Evolutionary conservation across 2,797 vertebrate genomes (phyloP).

Genomic region (Morus bassanus): DNA sequence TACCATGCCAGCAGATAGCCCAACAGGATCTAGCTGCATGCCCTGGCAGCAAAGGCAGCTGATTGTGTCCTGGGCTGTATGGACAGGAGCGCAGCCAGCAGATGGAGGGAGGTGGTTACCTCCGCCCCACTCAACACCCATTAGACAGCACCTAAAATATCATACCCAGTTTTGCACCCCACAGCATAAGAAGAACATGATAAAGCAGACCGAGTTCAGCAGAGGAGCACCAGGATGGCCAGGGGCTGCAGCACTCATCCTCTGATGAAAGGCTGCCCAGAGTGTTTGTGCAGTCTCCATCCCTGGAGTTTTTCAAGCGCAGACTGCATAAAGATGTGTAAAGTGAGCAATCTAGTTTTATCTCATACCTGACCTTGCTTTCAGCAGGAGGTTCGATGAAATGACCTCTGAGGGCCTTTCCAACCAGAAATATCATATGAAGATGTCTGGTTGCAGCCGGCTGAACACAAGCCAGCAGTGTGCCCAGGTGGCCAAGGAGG

Average conservation of each 20-base stretch:
- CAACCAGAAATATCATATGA: neutral
- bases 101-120: neutral
- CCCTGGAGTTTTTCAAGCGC: neutral
- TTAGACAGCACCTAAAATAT: neutral
- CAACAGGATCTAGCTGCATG: neutral
- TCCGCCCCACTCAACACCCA: neutral
- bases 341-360: neutral
- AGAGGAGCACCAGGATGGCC: neutral
- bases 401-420: neutral
- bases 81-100: neutral
- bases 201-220: fast-evolving
- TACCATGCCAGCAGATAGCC: fast-evolving
- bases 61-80: neutral
- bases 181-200: neutral
- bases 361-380: neutral
- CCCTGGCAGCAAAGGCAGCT: neutral
- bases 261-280: neutral
- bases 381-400: neutral
- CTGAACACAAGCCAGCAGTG: too few species aligned
- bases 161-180: neutral
- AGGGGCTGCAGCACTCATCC: neutral
- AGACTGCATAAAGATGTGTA: neutral
- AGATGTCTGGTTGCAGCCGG: neutral
- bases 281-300: neutral
- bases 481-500: too few species aligned